These are phyloP conservation scores for Bombus consobrinus DNA, from an alignment of 1,140 invertebrate genomes.

Conservation along the genomic window DNA sequence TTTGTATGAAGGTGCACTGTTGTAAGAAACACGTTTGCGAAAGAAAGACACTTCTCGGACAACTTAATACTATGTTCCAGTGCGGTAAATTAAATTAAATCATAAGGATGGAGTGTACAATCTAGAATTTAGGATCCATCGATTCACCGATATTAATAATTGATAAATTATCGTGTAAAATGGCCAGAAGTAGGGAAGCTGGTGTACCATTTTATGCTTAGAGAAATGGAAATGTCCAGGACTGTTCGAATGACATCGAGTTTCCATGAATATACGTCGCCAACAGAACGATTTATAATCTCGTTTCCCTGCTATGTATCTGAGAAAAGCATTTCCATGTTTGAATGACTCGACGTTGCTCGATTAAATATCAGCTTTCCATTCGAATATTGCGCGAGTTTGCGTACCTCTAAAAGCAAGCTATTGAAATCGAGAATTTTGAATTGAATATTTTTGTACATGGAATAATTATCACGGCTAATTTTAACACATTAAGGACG, in stretches of 20 bases:
- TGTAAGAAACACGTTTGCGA: no score
- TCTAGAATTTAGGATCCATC: neutral
- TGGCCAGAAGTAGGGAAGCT: neutral
- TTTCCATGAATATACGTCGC: neutral
- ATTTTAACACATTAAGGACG: neutral
- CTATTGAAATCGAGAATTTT: neutral
- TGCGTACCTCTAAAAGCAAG: neutral
- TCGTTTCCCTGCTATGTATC: neutral
- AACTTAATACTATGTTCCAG: no score
- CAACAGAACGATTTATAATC: neutral
- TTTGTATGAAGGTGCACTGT: no score
- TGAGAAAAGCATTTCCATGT: neutral
- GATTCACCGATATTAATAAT: neutral
- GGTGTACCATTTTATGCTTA: neutral
- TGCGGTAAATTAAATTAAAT: no score
- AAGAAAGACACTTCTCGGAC: no score
- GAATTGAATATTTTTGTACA: accelerated
- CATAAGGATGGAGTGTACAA: no score
- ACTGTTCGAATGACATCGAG: neutral
- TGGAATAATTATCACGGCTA: neutral
- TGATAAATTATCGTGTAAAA: neutral
- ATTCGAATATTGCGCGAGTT: neutral
- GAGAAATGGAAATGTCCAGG: neutral
- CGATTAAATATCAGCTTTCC: conserved; percentile 8
- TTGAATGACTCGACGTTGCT: neutral